Evolutionary conservation across 2,797 vertebrate genomes (phyloP).

Genomic region (Pantherophis vulpinus): DNA sequence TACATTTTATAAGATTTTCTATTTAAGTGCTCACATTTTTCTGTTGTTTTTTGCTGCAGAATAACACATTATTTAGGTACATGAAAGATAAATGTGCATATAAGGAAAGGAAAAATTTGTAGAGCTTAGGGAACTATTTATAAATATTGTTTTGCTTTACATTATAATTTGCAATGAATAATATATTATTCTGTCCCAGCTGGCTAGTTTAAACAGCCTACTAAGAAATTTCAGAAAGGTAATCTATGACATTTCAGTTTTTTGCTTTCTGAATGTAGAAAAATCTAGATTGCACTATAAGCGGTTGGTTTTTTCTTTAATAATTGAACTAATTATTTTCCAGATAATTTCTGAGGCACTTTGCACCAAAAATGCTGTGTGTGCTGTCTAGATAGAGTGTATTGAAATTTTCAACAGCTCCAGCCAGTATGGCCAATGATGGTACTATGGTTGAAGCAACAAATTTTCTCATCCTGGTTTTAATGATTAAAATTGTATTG

Average conservation of each 20-base stretch:
- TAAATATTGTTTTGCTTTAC: background rate
- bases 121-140: background rate
- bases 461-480: background rate
- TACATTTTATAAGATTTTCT: background rate
- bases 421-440: background rate
- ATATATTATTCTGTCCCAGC: conserved; percentile 56
- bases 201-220: conserved; percentile 50
- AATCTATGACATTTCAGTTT: background rate
- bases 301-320: conserved; percentile 47
- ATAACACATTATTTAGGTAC: background rate
- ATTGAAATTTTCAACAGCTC: background rate
- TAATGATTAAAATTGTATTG: background rate
- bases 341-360: conserved; percentile 38
- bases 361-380: background rate
- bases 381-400: background rate
- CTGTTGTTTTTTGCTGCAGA: background rate
- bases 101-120: background rate
- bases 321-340: conserved; percentile 45
- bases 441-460: background rate
- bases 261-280: conserved; percentile 15
- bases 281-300: conserved; percentile 20
- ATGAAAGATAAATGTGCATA: background rate
- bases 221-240: conserved; percentile 60
- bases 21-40: background rate
- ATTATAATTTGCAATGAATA: conserved; percentile 20